Evolutionary conservation across 2,797 vertebrate species (phyloP).

Genomic region (Coreius guichenoti): DNA sequence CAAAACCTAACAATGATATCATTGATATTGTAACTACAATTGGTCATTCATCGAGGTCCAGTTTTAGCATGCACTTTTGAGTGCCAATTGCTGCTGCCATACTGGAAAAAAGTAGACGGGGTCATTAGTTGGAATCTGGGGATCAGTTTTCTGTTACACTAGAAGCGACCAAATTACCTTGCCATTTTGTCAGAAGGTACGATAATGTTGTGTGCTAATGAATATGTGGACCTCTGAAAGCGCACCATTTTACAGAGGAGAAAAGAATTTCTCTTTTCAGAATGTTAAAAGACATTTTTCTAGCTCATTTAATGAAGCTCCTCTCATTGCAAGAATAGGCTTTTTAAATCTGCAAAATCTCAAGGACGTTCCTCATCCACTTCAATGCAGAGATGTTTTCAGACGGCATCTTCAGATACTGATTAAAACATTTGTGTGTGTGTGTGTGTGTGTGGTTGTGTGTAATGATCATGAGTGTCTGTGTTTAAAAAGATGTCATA

Average conservation of each 20-base stretch:
- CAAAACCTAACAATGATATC: conserved; percentile 54
- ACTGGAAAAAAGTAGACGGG: conserved; percentile 40
- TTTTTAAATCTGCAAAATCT: conserved; percentile 54
- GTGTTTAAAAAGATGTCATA: background rate
- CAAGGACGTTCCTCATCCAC: conserved; percentile 57
- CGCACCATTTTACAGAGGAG: conserved; percentile 11
- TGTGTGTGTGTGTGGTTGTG: background rate
- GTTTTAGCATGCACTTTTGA: conserved; percentile 36
- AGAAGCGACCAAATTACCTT: conserved; percentile 58
- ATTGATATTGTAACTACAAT: conserved; percentile 40
- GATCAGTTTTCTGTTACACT: conserved; percentile 52
- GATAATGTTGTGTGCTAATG: conserved; percentile 45
- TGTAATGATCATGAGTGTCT: background rate
- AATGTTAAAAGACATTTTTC: conserved; percentile 56
- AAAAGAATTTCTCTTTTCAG: conserved; percentile 40
- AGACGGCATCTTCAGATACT: conserved; percentile 20
- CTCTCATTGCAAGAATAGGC: conserved; percentile 58
- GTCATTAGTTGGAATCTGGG: conserved; percentile 47
- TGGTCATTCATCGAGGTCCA: conserved; percentile 46
- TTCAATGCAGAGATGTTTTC: conserved; percentile 56
- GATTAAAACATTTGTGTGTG: conserved; percentile 33
- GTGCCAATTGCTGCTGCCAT: conserved; percentile 44
- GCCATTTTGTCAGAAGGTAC: conserved; percentile 45
- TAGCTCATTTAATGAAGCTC: conserved; percentile 54
- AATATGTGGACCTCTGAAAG: conserved; percentile 46